Evolutionary conservation across 2,797 vertebrate species (phyloP), one percentile per base, ranked within the genome.

Genomic region (Neopelma chrysocephalum): DNA sequence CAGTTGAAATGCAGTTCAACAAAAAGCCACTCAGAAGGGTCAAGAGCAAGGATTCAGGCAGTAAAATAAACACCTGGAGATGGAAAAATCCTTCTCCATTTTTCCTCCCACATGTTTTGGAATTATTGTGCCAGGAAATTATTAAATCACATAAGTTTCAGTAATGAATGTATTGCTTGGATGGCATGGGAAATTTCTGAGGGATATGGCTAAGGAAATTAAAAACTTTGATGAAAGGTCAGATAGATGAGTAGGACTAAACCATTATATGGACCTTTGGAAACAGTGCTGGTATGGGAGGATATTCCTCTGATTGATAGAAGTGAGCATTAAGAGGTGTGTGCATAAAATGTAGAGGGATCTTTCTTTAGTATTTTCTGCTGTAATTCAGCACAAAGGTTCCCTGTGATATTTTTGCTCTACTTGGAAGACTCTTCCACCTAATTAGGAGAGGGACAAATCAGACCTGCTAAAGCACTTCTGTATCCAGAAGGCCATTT

Each of bases 91-190:
- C 34, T 61, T 31, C 53, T 83, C 51, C 1, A 0, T 57, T 71
- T 91, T 94, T 57, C 82, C 76, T 95, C 43, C 85, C 57, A 80
- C 76, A 14, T 64, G 10, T 90, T 90, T 95, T 83, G 42, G 64
- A 93, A 78, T 81, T 47, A 26, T 17, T n/a, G 13, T 86, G 88
- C 82, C 93, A 93, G 94, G 82, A 88, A 96, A 93, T 83, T 78
- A 83, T 78, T 94, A 86, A 93, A 86, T 87, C 90, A 86, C 61
- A 47, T 50, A 76, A 43, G 78, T 77, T 87, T 83, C 77, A 78
- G 9, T 86, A 64, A 65, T 26, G 15, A 91, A 61, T 61, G n/a
- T 51, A 15, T 75, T 60, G 29, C 42, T 93, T 93, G 69, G 87
- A 68, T 83, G 40, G 69, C 34, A 81, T 51, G 68, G 34, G 13